Conservation (phyloP, 2,888 invertebrate genomes). For the Oxyteleia sp. region DNA sequence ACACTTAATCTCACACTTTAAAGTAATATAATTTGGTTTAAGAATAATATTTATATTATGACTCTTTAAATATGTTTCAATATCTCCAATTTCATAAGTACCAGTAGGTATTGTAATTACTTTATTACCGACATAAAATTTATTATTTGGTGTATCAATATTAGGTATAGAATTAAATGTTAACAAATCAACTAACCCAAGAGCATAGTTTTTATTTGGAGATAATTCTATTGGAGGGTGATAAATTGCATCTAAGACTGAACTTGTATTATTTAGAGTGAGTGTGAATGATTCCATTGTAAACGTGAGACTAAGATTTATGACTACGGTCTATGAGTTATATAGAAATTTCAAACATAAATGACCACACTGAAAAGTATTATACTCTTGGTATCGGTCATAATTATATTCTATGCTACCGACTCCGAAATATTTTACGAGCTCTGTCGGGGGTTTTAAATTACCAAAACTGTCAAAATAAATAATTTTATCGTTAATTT, state of each 20-base stretch:
- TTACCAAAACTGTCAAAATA: constrained; percentile 86
- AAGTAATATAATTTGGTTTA: constrained; percentile 68
- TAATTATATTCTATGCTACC: constrained; percentile 77
- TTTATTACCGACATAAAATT: constrained; percentile 75
- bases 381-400: constrained; percentile 77
- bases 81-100: constrained; percentile 81
- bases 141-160: constrained; percentile 81
- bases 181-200: constrained; percentile 80
- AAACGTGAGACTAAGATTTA: constrained; percentile 46
- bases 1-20: constrained; percentile 52
- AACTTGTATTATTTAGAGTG: not conserved
- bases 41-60: constrained; percentile 28
- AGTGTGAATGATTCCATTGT: constrained; percentile 73
- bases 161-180: constrained; percentile 82
- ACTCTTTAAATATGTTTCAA: constrained; percentile 73
- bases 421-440: constrained; percentile 75
- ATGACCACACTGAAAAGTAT: constrained; percentile 75
- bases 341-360: constrained; percentile 18
- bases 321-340: not conserved
- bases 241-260: constrained; percentile 10
- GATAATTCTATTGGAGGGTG: constrained; percentile 60
- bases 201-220: constrained; percentile 73
- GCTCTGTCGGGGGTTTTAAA: constrained; percentile 80
- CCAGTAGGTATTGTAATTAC: constrained; percentile 77
- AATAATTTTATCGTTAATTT: constrained; percentile 77